Evolutionary conservation across 1,140 invertebrate species (phyloP).

Genomic region (Lordiphosa clarofinis): DNA sequence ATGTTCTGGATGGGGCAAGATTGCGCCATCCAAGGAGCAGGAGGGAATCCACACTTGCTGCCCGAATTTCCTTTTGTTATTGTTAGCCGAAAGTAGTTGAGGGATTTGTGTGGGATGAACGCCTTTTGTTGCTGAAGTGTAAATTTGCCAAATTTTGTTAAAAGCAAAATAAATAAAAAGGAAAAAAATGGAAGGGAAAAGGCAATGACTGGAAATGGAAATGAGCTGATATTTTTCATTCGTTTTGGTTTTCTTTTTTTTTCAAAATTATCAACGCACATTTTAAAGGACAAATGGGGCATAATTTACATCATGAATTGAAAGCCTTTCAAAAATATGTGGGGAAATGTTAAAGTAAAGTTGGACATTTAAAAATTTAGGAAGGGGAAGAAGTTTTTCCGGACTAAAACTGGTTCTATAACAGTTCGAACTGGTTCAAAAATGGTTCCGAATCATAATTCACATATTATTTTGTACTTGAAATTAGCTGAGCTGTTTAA

Average conservation of each 20-base stretch:
- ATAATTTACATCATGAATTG: constrained; percentile 19
- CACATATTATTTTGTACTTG: too few relatives aligned
- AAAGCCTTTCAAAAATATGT: too few relatives aligned
- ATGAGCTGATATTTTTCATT: constrained; percentile 15
- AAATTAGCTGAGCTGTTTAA: too few relatives aligned
- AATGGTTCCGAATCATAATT: too few relatives aligned
- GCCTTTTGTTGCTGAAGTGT: constrained; percentile 46
- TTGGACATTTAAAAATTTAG: too few relatives aligned
- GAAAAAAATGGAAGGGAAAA: constrained; percentile 10
- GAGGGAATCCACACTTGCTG: constrained; percentile 39
- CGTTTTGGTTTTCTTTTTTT: constrained; percentile 11
- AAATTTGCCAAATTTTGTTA: constrained; percentile 73
- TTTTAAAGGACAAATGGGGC: constrained; percentile 39
- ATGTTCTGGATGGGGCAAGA: constrained; percentile 24
- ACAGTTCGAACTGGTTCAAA: too few relatives aligned
- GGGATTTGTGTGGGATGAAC: constrained; percentile 11
- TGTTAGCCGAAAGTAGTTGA: constrained; percentile 14
- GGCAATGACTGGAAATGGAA: constrained; percentile 24
- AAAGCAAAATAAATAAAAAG: constrained; percentile 65
- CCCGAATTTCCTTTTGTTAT: constrained; percentile 14
- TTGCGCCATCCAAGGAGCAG: constrained; percentile 38
- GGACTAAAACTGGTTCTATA: too few relatives aligned
- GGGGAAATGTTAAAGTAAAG: constrained; percentile 9
- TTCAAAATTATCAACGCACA: constrained; percentile 44
- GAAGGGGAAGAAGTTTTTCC: too few relatives aligned